A percentile compares a stretch with the other conserved stretches of the same genome.
Conservation (phyloP, 2,888 invertebrate genomes). For the Pycnomerus fuliginosus region DNA sequence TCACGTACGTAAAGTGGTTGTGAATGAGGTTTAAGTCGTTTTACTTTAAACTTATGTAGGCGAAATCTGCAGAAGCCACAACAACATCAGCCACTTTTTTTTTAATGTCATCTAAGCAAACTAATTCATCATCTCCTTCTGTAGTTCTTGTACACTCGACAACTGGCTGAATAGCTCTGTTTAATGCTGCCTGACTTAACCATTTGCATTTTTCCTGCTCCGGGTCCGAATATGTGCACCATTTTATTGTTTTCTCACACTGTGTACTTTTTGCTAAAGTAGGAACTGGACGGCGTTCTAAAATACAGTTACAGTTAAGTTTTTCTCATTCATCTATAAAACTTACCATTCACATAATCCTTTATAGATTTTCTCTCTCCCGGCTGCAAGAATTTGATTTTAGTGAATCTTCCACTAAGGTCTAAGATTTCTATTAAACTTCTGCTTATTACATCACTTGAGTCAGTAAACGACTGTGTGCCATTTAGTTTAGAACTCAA, state of each 20-base stretch:
- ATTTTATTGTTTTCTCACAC: slow-evolving; percentile 43
- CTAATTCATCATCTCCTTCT: slow-evolving; percentile 31
- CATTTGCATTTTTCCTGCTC: slow-evolving; percentile 64
- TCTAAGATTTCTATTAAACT: no score
- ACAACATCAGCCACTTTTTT: background rate
- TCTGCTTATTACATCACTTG: no score
- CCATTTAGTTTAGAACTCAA: no score
- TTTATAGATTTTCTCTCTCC: no score
- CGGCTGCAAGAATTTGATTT: no score
- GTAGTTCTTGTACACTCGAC: slow-evolving; percentile 56
- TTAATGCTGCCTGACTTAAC: slow-evolving; percentile 58
- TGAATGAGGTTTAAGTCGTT: no score
- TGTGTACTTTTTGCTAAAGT: background rate
- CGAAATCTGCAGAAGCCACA: background rate
- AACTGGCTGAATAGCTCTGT: slow-evolving; percentile 61
- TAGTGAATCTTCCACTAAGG: no score
- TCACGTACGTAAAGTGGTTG: no score
- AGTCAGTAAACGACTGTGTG: no score
- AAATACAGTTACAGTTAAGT: no score
- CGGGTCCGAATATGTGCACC: slow-evolving; percentile 60
- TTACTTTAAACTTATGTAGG: background rate
- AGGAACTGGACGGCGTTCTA: background rate
- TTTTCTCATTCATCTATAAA: no score
- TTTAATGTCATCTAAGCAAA: background rate
- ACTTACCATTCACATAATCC: no score